Evolutionary conservation across 1,140 invertebrate species (phyloP).

Genomic region (Copidosoma floridanum): DNA sequence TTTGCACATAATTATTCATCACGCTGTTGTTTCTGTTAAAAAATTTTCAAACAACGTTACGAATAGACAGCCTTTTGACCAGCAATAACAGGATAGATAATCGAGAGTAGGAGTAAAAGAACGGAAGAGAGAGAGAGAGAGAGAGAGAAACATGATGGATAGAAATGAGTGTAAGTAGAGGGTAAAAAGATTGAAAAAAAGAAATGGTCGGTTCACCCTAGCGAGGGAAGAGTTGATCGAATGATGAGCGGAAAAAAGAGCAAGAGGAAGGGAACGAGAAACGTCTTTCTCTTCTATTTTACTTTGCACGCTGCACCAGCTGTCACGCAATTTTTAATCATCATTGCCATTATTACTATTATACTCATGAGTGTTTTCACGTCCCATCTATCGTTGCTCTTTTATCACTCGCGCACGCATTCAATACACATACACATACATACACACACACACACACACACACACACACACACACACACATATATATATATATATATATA

Average conservation of each 20-base stretch:
- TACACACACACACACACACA: too few species aligned
- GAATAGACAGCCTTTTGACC: too few species aligned
- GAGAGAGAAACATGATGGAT: background rate
- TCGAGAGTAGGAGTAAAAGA: too few species aligned
- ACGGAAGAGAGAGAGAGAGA: background rate
- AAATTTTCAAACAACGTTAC: too few species aligned
- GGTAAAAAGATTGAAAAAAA: too few species aligned
- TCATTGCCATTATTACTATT: too few species aligned
- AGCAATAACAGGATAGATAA: too few species aligned
- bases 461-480: too few species aligned
- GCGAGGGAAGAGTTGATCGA: background rate
- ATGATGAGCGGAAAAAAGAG: background rate
- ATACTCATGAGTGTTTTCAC: constrained; percentile 54
- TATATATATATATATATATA: too few species aligned
- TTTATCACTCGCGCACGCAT: constrained; percentile 46
- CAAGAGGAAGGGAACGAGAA: background rate
- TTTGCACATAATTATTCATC: too few species aligned
- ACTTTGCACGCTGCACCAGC: constrained; percentile 55
- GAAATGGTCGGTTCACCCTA: background rate
- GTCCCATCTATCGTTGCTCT: constrained; percentile 48
- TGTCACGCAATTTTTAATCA: constrained; percentile 48
- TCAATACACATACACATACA: too few species aligned
- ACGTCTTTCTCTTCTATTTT: constrained; percentile 45
- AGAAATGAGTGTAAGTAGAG: background rate
- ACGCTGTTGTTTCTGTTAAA: too few species aligned